These are phyloP conservation scores for Heliothis peltigera DNA, from an alignment of 2,888 invertebrate genomes.

Conservation along the genomic window DNA sequence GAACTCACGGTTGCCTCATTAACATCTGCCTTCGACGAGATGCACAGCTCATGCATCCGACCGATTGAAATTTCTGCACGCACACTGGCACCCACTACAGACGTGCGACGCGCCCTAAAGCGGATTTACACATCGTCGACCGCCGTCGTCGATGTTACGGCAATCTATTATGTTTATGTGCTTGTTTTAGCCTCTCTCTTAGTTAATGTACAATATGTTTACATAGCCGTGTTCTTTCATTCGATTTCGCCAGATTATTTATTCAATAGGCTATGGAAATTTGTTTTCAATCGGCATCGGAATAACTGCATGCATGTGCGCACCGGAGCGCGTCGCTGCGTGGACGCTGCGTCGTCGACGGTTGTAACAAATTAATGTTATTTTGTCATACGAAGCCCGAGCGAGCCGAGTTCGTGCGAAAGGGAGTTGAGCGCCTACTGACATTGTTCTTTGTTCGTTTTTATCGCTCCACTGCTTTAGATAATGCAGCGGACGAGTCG, in stretches of 20 bases:
- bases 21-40: conserved; percentile 80
- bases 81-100: conserved; percentile 73
- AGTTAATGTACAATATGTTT: conserved; percentile 57
- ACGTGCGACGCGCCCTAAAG: conserved; percentile 73
- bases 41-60: conserved; percentile 71
- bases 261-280: conserved; percentile 81
- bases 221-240: conserved; percentile 70
- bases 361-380: conserved; percentile 80
- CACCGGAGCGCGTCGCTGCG: conserved; percentile 73
- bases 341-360: conserved; percentile 70
- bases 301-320: conserved; percentile 77
- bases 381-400: conserved; percentile 83
- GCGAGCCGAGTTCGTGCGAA: conserved; percentile 83
- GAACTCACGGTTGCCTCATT: conserved; percentile 72
- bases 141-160: conserved; percentile 45
- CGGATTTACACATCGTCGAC: conserved; percentile 78
- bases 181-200: conserved; percentile 54
- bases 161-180: conserved; percentile 54
- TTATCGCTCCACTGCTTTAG: conserved; percentile 87
- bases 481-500: conserved; percentile 80
- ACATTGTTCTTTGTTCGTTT: conserved; percentile 89
- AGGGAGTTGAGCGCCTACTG: conserved; percentile 84
- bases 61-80: conserved; percentile 80
- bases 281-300: conserved; percentile 74
- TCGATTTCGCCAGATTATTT: conserved; percentile 82